Evolutionary conservation across 2,888 invertebrate species (phyloP), one percentile per base, ranked within the genome.

Genomic region (Sycophila texana): DNA sequence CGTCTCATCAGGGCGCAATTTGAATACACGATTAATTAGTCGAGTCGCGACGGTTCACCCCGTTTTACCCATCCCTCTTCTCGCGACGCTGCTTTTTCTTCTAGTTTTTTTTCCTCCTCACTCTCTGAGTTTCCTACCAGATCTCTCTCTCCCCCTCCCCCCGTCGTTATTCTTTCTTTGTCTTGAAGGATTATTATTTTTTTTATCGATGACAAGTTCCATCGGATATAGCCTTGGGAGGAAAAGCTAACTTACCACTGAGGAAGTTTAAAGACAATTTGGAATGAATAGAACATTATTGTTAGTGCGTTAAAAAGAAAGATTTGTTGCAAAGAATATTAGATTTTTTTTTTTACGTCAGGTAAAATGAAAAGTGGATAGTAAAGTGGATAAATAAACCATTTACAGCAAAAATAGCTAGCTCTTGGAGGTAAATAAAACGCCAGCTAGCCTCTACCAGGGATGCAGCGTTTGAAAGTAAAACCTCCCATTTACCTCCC

Each of bases 11-110:
- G 63, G 18, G 53, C 63, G 26, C 70, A 70, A 76, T 70, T 70
- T 63, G 61, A 76, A 76, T 76, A 61, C 70, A 55, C 70, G 76
- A 76, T 76, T 76, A 76, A 76, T 76, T 76, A 76, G 61, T 76
- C 63, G 58, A 39, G 39, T 39, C 39, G 39, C 39, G 47, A 47
- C 49, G 16, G 71, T 16, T 55, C 70, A 7, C 39, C 63, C 20
- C 13, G 12, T 10, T 39, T n/a, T n/a, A n/a, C n/a, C 58, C 68
- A 68, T 60, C 22, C 53, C 60, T 47, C 72, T 61, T 60, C 60
- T 60, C 7, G 4, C 39, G 10, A 39, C 10, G 39, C 10, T 39
- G 39, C 10, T 39, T 39, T 39, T 10, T 39, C 10, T 68, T 60
- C 68, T 49, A 26, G n/a, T n/a, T 63, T 61, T 20, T 51, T n/a